These are phyloP conservation scores for Nycticebus coucang DNA, from an alignment of 2,113 vertebrate species.

Conservation along the genomic window DNA sequence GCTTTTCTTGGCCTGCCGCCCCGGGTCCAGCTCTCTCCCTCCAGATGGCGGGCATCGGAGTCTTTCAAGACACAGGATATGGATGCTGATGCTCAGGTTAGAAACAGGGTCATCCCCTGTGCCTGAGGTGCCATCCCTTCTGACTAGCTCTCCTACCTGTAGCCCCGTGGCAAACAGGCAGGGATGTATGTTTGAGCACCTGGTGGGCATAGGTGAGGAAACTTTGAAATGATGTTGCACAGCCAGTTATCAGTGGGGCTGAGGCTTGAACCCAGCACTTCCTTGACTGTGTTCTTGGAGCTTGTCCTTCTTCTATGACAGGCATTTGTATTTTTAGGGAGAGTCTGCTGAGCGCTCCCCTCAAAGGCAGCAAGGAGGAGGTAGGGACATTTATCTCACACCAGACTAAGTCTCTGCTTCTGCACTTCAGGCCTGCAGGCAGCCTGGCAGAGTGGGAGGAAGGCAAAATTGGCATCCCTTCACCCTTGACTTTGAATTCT, in stretches of 20 bases:
- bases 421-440: not conserved
- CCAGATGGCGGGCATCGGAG: constrained; percentile 53
- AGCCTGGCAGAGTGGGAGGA: not conserved
- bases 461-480: not conserved
- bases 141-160: not conserved
- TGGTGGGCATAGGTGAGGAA: fast-evolving
- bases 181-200: fast-evolving
- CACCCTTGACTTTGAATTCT: not conserved
- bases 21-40: constrained; percentile 20
- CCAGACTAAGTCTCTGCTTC: not conserved
- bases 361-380: not conserved
- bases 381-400: not conserved
- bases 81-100: not conserved
- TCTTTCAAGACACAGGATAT: not conserved
- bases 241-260: fast-evolving
- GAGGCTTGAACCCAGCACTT: not conserved
- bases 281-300: not conserved
- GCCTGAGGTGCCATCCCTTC: fast-evolving
- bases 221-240: fast-evolving
- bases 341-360: fast-evolving
- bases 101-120: not conserved
- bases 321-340: fast-evolving
- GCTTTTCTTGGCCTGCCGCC: constrained; percentile 53
- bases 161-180: not conserved
- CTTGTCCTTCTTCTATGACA: no score